A percentile compares a stretch with the other conserved stretches of the same genome.
These are phyloP conservation scores for Melanotaenia pygmaea DNA, from an alignment of 2,797 vertebrate species.

Conservation along the genomic window DNA sequence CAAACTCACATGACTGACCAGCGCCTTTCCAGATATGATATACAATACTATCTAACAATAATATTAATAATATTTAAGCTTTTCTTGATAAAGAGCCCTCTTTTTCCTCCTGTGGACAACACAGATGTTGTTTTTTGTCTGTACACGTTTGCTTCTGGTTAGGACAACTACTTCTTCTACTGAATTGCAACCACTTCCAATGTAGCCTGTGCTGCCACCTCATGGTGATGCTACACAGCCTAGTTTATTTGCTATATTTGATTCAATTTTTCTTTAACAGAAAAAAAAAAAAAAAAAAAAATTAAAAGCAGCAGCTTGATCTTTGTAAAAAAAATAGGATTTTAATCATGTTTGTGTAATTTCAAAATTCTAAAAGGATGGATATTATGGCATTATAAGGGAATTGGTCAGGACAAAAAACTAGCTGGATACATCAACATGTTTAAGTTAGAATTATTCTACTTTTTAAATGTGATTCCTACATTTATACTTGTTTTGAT, in stretches of 20 bases:
- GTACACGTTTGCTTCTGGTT: background rate
- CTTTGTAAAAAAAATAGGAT: no score
- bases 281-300: no score
- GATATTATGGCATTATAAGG: background rate
- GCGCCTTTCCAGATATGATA: no score
- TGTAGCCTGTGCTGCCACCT: background rate
- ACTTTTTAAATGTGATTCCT: background rate
- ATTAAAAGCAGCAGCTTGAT: background rate
- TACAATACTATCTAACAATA: background rate
- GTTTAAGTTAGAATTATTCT: background rate
- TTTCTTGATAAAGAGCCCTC: no score
- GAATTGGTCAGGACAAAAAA: background rate
- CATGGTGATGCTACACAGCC: background rate
- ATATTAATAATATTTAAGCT: no score
- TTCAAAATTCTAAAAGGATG: background rate
- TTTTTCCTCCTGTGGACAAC: no score
- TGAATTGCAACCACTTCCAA: background rate
- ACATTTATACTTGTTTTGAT: background rate
- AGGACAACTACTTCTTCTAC: background rate
- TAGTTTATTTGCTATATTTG: background rate
- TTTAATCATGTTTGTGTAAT: no score
- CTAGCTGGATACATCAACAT: background rate
- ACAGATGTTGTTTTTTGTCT: background rate
- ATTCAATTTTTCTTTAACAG: background rate
- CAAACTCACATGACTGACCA: no score